Evolutionary conservation across 2,888 invertebrate genomes (phyloP).

Genomic region (Archips xylosteana): DNA sequence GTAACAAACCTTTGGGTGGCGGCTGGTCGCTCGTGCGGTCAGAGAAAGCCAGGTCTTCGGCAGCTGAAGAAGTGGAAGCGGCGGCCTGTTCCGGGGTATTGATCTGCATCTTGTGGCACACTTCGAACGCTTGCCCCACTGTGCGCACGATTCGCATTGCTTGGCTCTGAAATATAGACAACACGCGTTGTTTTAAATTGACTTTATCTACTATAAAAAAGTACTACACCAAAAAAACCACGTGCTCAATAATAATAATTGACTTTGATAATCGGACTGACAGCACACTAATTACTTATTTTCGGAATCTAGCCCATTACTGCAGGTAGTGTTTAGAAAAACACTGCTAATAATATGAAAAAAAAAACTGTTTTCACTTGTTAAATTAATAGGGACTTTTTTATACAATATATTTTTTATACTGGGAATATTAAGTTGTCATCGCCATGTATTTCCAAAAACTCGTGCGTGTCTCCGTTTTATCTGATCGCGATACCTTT

Average conservation of each 20-base stretch:
- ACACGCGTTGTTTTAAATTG: not conserved
- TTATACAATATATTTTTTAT: too few relatives aligned
- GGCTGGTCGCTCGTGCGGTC: slow-evolving; percentile 61
- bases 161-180: slow-evolving; percentile 90
- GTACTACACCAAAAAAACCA: too few relatives aligned
- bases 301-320: too few relatives aligned
- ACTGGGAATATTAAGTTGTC: too few relatives aligned
- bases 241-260: too few relatives aligned
- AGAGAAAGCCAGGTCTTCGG: slow-evolving; percentile 59
- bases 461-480: not conserved
- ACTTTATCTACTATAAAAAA: not conserved
- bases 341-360: too few relatives aligned
- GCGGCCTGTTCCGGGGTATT: slow-evolving; percentile 78
- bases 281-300: too few relatives aligned
- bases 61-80: slow-evolving; percentile 73
- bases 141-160: slow-evolving; percentile 99
- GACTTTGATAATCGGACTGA: too few relatives aligned
- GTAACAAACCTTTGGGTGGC: slow-evolving; percentile 67
- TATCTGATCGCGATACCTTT: not conserved
- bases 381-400: too few relatives aligned
- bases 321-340: too few relatives aligned
- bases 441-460: not conserved
- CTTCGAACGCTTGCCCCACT: slow-evolving; percentile 99
- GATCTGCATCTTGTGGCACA: slow-evolving; percentile 97
- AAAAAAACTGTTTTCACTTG: too few relatives aligned